These are phyloP conservation scores for Spatula clypeata DNA, from an alignment of 2,797 vertebrate genomes.

Conservation along the genomic window DNA sequence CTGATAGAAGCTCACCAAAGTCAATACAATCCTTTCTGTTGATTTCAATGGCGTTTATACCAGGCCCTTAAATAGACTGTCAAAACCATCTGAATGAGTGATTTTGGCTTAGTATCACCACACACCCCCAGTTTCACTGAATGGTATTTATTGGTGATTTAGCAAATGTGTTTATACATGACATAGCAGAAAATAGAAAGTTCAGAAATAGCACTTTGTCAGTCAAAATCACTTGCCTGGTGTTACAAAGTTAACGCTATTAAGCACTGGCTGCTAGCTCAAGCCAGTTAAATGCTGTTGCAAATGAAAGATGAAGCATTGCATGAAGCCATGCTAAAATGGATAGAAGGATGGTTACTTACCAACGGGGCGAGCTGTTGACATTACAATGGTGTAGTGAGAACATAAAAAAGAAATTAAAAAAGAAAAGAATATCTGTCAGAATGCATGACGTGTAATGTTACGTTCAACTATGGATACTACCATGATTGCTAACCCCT, in stretches of 20 bases:
- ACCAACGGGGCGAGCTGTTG: conserved; percentile 98
- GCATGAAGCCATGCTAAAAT: conserved; percentile 90
- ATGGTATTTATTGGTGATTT: not conserved
- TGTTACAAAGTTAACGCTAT: conserved; percentile 54
- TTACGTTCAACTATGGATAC: conserved; percentile 86
- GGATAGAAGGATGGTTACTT: conserved; percentile 97
- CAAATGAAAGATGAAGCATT: conserved; percentile 84
- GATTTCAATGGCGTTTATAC: conserved; percentile 15
- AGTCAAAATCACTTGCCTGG: conserved; percentile 38
- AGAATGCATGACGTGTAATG: conserved; percentile 95
- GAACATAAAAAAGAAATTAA: conserved; percentile 90
- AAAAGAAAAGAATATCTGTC: conserved; percentile 91
- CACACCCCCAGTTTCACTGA: not conserved
- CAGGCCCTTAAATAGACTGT: not conserved
- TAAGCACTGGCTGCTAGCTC: conserved; percentile 16
- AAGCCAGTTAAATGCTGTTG: conserved; percentile 70
- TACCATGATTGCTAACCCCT: conserved; percentile 77
- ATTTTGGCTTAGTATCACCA: not conserved
- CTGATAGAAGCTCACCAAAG: conserved; percentile 43
- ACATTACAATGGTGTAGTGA: conserved; percentile 98
- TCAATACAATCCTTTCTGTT: not conserved
- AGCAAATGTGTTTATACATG: not conserved
- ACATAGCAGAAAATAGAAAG: conserved; percentile 50
- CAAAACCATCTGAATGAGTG: not conserved
- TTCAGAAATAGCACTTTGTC: conserved; percentile 34